Base-by-base conservation (phyloP, 2,888 invertebrate species). In the Schizotus pectinicornis region DNA sequence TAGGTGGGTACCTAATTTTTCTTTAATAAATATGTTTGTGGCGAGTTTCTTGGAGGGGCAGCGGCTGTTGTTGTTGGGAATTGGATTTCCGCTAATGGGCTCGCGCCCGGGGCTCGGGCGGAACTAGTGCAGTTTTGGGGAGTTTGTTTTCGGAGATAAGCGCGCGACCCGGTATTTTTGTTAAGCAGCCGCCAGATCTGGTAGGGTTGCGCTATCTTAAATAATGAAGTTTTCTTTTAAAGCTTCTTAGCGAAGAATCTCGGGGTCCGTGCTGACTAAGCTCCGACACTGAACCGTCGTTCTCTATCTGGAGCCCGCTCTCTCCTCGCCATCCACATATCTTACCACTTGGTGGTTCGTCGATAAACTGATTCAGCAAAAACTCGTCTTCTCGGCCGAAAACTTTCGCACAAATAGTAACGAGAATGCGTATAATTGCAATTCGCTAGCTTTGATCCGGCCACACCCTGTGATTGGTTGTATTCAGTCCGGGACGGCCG, bases 141-240 rank as follows among this genome's bases (percentile, higher is more conserved):
- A 22, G 22, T 22, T 22, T 22, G 22, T 22, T 22, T 22, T 22
- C 22, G 5, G 22, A 22, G 22, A 22, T 22, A 22, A 22, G 22
- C 22, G 22, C 22, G 2, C 22, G 22, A 5, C 22, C 22, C 22
- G 2, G 5, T 22, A 22, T 38, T 38, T 38, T 38, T 38, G 7
- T 38, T 38, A 22, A 22, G 22, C 22, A 22, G 5, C 22, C 22
- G 22, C 5, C 22, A 22, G 22, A 22, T 22, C 5, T 34, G 34
- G 30, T 12, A 32, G 41, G 50, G 41, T 53, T 45, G 37, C 32
- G 45, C 45, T 53, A 38, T 53, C 46, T 57, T 51, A 46, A 57
- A 52, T 57, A 57, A 57, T 57, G 52, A 57, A 56, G 47, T 43
- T 56, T 56, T 55, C 43, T 52, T 51, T 56, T 47, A 52, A 57